Percentiles rank a stretch among this genome's conserved stretches.
Evolutionary conservation across 2,797 vertebrate species (phyloP).

Genomic region (Rhodeus uyekii): DNA sequence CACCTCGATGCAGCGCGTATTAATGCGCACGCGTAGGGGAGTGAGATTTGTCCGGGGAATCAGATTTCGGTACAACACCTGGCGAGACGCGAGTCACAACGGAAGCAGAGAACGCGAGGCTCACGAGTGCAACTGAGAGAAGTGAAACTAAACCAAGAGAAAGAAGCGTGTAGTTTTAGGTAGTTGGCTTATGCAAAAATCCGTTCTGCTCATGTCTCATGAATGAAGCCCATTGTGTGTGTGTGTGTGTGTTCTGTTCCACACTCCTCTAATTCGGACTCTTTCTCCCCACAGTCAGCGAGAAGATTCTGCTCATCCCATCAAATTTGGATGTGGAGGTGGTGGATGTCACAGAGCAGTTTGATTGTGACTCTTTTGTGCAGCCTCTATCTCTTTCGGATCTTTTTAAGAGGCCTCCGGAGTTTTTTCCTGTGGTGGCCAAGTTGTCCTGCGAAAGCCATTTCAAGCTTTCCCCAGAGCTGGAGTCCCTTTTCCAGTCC

Average conservation of each 20-base stretch:
- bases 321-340: conserved; percentile 86
- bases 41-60: too few species aligned
- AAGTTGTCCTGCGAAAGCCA: conserved; percentile 75
- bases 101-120: too few species aligned
- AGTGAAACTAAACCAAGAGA: too few species aligned
- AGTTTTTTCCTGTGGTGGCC: conserved; percentile 79
- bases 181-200: neutral
- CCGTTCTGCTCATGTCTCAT: neutral
- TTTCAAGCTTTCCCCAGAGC: conserved; percentile 56
- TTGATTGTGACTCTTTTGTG: conserved; percentile 74
- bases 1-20: too few species aligned
- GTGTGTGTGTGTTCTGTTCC: neutral
- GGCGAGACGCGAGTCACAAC: too few species aligned
- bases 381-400: conserved; percentile 78
- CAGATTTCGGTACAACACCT: too few species aligned
- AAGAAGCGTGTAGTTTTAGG: too few species aligned
- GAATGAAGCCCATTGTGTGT: neutral
- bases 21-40: too few species aligned
- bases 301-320: conserved; percentile 77
- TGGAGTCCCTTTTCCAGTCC: conserved; percentile 65
- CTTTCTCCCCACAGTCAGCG: conserved; percentile 71
- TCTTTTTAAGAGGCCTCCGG: conserved; percentile 74
- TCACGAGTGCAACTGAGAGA: too few species aligned
- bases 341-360: conserved; percentile 80
- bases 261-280: neutral